Evolutionary conservation across 1,140 invertebrate species (phyloP), one percentile per base, ranked within the genome.

Genomic region (Centruroides sculpturatus): DNA sequence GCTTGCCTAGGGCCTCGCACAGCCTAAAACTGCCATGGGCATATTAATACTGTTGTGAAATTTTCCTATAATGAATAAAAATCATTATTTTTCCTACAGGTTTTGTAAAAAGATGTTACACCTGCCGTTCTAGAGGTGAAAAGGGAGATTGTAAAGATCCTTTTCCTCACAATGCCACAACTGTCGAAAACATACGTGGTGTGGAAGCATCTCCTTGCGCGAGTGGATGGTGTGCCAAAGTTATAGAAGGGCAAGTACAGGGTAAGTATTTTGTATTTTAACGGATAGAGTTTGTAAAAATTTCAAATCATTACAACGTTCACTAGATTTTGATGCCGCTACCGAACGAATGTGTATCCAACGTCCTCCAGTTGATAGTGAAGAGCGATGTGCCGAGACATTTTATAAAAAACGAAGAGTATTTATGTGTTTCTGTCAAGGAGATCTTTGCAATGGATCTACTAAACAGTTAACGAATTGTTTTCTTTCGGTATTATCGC

Each of bases 191-290:
- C 47, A 46, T 59, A 3, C 49, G 51, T 56, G 87, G 87, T 6
- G 81, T 92, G 0, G 79, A 85, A 64, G 80, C 83, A 3, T 78
- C 84, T 7, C 87, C 88, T 1, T 95, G 91, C 72, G 86, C 87
- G 9, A 91, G 89, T 7, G 89, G 90, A 41, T 95, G 91, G 91
- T 95, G 91, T 70, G 86, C 85, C 8, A 95, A 94, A 79, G 83
- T 89, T 50, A 82, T 92, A 35, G 89, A 93, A 74, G 86, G 83
- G 80, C 80, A 85, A 73, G 80, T 82, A 71, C 77, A 79, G 72
- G 79, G 79, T 77, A 70, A 67, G 62, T 66, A 35, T 35, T 23
- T 47, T 47, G 47, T 49, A 58, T 11, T 41, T 41, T 23, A 23
- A 23, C 2, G 23, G 23, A 2, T 23, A 23, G 23, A 23, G 2